Evolutionary conservation across 2,888 invertebrate genomes (phyloP).

Genomic region (Parnassius orleans): DNA sequence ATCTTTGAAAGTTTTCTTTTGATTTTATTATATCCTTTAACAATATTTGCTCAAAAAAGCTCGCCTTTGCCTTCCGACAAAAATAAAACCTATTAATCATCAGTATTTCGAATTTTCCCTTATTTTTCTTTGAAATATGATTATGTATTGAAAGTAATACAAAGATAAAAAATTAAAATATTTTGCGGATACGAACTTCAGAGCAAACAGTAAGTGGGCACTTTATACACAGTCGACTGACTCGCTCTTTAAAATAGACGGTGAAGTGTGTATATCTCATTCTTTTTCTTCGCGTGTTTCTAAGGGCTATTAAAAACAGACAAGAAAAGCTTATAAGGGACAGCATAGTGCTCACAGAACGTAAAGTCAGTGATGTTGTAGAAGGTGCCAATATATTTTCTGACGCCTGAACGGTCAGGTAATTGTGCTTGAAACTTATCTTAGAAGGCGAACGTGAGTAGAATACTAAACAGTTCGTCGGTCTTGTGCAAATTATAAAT

Average conservation of each 20-base stretch:
- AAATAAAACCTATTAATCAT: slow-evolving; percentile 65
- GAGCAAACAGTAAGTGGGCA: slow-evolving; percentile 27
- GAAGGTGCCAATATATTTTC: slow-evolving; percentile 78
- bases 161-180: slow-evolving; percentile 40
- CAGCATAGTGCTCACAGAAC: slow-evolving; percentile 35
- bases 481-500: slow-evolving; percentile 70
- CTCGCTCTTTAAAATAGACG: slow-evolving; percentile 7
- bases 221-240: slow-evolving; percentile 13
- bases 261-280: slow-evolving; percentile 32
- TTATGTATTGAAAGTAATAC: slow-evolving; percentile 10
- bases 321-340: slow-evolving; percentile 54
- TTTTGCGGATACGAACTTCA: slow-evolving; percentile 35
- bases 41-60: slow-evolving; percentile 42
- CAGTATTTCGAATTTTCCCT: slow-evolving; percentile 30
- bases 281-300: slow-evolving; percentile 39
- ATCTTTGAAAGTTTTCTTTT: slow-evolving; percentile 74
- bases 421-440: slow-evolving; percentile 79
- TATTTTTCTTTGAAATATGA: slow-evolving; percentile 50
- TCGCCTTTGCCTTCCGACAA: slow-evolving; percentile 42
- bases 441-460: slow-evolving; percentile 69
- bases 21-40: slow-evolving; percentile 53
- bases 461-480: slow-evolving; percentile 64
- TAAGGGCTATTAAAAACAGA: slow-evolving; percentile 45
- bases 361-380: slow-evolving; percentile 51
- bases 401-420: slow-evolving; percentile 77